Base-by-base conservation (phyloP, 2,797 vertebrate genomes). In the Remorina albescens region DNA sequence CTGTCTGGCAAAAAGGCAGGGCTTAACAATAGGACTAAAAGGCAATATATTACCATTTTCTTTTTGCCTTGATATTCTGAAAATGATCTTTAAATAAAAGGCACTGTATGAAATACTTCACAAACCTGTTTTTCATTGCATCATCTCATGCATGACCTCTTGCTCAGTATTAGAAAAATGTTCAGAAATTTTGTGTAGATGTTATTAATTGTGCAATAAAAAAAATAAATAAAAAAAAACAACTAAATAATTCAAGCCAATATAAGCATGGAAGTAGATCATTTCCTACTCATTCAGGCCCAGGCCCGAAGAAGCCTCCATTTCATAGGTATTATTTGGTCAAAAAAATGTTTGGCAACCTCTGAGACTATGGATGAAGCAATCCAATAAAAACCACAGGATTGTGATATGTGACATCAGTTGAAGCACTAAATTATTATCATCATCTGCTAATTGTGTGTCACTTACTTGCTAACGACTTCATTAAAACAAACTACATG, bases 401-500 rank as follows among this genome's bases (percentile, higher is more conserved):
- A 44, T 2, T 44, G 42, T 44, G 19, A 28, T 51, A 28, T 53
- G 26, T 53, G 50, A 16, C 32, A 47, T 51, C 11, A 28, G 26
- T 8, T 11, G 18, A 65, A 65, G 11, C 10, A 8, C 60, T 10
- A 30, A 19, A 44, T 10, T 3, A 15, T 46, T 46, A 46, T 8
- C n/a, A 10, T 8, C 23, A 63, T n/a, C 18, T 44, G 42, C 42
- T 44, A 19, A n/a, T 21, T 46, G 19, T 46, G n/a, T n/a, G 39
- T 28, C 28, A 4, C 3, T 10, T 12, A 21, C 13, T n/a, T n/a
- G n/a, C n/a, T n/a, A n/a, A n/a, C n/a, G n/a, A n/a, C n/a, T 7
- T 46, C 7, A 66, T 66, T 26, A n/a, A n/a, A 60, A 56, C 19
- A 49, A 67, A 55, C 49, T 32, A 32, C 53, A 58, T 62, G 13